Percentiles rank a stretch among this genome's conserved stretches.
Conservation (phyloP, 1,140 invertebrate genomes). For the Drosophila guanche region DNA sequence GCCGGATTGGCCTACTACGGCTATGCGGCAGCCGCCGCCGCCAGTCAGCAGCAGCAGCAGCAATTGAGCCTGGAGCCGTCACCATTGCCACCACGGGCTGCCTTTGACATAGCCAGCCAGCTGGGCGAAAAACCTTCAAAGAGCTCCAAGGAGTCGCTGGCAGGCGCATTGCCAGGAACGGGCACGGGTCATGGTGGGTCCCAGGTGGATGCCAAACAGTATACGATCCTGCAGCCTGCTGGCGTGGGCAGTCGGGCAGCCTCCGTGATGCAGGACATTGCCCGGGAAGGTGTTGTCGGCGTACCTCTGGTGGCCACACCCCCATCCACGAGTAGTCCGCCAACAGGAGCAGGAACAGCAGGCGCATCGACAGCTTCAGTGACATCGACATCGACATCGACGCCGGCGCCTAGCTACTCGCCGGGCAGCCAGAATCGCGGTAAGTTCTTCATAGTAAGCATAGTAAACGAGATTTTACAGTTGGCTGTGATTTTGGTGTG, state of each 20-base stretch:
- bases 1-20: conserved; percentile 65
- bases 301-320: conserved; percentile 86
- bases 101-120: conserved; percentile 60
- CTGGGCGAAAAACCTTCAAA: conserved; percentile 40
- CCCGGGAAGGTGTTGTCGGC: conserved; percentile 87
- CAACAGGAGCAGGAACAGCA: conserved; percentile 27
- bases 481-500: conserved; percentile 25
- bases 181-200: conserved; percentile 1
- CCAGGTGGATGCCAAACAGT: conserved; percentile 86
- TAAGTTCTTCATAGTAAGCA: conserved; percentile 84
- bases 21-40: conserved; percentile 62
- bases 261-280: conserved; percentile 90
- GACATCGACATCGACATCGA: conserved; percentile 43
- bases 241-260: conserved; percentile 90
- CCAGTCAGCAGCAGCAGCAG: conserved; percentile 52
- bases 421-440: conserved; percentile 90
- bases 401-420: conserved; percentile 86
- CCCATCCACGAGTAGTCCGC: conserved; percentile 44
- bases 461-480: conserved; percentile 25
- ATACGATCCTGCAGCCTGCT: conserved; percentile 92
- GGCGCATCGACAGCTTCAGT: conserved; percentile 25
- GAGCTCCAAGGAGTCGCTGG: conserved; percentile 16
- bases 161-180: conserved; percentile 13
- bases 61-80: conserved; percentile 9
- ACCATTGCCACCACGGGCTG: conserved; percentile 14